A percentile compares a stretch with the other conserved stretches of the same genome.
Conservation (phyloP, 2,113 vertebrate genomes). For the Toxotes jaculatrix region DNA sequence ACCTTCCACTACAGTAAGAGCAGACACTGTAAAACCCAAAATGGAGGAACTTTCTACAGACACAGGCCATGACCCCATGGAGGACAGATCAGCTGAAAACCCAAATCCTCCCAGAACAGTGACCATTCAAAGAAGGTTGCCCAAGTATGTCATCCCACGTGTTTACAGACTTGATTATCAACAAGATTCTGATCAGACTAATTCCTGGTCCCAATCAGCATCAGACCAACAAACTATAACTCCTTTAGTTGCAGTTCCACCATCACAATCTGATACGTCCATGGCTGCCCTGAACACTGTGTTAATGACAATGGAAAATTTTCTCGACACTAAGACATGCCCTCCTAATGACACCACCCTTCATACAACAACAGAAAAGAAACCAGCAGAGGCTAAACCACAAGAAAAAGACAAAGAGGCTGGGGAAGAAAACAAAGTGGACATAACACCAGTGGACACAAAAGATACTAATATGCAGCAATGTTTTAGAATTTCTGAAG, state of each 20-base stretch:
- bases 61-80: neutral
- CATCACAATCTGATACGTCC: neutral
- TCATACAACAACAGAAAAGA: neutral
- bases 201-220: conserved; percentile 12
- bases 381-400: conserved; percentile 3
- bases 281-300: neutral
- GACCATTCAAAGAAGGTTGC: conserved; percentile 22
- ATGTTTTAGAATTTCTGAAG: conserved; percentile 2
- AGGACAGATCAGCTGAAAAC: neutral
- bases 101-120: neutral
- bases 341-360: neutral
- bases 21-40: neutral
- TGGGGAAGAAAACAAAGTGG: neutral
- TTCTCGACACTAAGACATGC: neutral
- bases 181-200: neutral
- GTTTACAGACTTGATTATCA: conserved; percentile 24
- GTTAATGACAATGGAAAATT: neutral
- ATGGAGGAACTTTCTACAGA: neutral
- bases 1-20: neutral
- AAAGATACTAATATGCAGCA: neutral
- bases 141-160: conserved; percentile 55
- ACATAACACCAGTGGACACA: conserved; percentile 6
- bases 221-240: neutral
- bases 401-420: conserved; percentile 15
- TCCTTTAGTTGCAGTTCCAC: neutral